Evolutionary conservation across 2,797 vertebrate genomes (phyloP), one percentile per base, ranked within the genome.

Genomic region (Urosaurus nigricauda): DNA sequence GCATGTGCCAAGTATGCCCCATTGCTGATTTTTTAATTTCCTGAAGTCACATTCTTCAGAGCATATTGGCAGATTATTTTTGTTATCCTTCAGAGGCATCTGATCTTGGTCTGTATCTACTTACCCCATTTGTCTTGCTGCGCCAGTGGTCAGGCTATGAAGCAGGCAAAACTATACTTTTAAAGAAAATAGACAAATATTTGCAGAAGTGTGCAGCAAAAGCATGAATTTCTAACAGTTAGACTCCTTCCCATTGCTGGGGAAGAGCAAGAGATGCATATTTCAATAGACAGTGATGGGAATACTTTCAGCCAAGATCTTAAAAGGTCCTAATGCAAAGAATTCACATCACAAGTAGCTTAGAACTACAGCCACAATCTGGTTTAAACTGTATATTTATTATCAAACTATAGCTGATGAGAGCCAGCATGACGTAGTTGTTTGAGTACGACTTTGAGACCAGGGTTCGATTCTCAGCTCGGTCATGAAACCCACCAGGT

Each of bases 21-120:
- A 4, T 84, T 5, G 5, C 2, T 0, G 0, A 43, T 56, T 93
- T 92, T 58, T 94, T 95, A 91, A 95, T 93, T 94, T 94, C 94
- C 95, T 91, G 92, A 90, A 84, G 88, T 65, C 79, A 26, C 0
- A 24, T 51, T 91, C 65, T 77, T 79, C 7, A 5, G 26, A 88
- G 82, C 85, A 14, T 65, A 74, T 4, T 19, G 80, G 91, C 79
- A 83, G 56, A 40, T 90, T 83, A 77, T 40, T 90, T 91, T 53
- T 43, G 17, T 78, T 89, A 90, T 87, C 93, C 63, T 93, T 79
- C 83, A 68, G 43, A 43, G 35, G 68, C 0, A 0, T 90, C 85
- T 88, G 88, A 91, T 93, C 92, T 24, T 51, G 21, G 71, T 17
- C 58, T 71, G 53, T 32, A 86, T 80, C 85, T 92, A 65, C 40